Evolutionary conservation across 2,113 vertebrate genomes (phyloP).

Genomic region (Lycocorax pyrrhopterus): DNA sequence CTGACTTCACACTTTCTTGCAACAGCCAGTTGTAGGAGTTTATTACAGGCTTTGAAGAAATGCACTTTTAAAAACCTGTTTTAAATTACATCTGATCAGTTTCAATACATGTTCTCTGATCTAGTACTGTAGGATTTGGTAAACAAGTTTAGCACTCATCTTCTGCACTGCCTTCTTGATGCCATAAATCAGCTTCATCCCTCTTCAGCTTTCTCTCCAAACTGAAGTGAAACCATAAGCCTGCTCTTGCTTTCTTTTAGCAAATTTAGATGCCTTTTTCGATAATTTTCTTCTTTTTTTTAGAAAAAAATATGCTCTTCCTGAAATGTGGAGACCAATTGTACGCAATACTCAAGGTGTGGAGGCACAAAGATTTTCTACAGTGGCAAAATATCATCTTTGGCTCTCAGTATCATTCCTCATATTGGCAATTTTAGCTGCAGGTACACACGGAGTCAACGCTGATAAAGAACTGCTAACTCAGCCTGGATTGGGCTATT

Average conservation of each 20-base stretch:
- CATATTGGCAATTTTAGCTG: neutral
- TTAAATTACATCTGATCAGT: neutral
- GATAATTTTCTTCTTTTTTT: neutral
- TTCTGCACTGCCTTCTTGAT: neutral
- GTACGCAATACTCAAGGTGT: neutral
- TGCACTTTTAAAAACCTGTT: neutral
- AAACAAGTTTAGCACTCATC: neutral
- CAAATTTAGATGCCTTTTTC: neutral
- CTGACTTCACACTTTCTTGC: neutral
- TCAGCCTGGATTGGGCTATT: neutral
- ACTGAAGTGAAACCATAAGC: neutral
- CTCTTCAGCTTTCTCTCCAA: neutral
- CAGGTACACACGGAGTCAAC: neutral
- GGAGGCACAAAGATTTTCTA: neutral
- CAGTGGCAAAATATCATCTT: neutral
- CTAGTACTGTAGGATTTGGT: neutral
- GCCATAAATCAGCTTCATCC: neutral
- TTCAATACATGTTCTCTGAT: neutral
- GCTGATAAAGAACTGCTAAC: neutral
- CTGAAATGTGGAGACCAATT: neutral
- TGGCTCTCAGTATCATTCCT: neutral
- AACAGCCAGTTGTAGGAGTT: neutral
- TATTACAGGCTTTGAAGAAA: neutral
- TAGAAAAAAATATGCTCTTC: accelerated
- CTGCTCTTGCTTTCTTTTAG: neutral